Percentiles rank a stretch among this genome's conserved stretches.
Evolutionary conservation across 2,888 invertebrate species (phyloP).

Genomic region (Phalera bucephala): DNA sequence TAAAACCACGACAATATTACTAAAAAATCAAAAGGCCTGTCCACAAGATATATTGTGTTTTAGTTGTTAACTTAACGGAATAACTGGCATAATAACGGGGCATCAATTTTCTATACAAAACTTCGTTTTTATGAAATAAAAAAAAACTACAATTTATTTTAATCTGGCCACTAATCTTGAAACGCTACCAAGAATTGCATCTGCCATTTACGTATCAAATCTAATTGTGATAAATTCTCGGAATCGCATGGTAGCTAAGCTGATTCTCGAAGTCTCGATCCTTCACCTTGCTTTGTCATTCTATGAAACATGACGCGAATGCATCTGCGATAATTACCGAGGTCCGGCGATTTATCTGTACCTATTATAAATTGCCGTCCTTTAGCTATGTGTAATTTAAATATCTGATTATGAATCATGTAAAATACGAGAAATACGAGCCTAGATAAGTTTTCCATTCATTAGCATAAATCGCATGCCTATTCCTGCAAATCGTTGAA

Average conservation of each 20-base stretch:
- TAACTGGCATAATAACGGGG: too few species aligned
- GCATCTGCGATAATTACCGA: conserved; percentile 8
- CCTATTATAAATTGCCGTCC: conserved; percentile 14
- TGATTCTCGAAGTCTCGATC: conserved; percentile 3
- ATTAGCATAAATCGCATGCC: conserved; percentile 25
- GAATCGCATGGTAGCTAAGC: background rate
- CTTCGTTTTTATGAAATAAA: too few species aligned
- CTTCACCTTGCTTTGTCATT: conserved; percentile 11
- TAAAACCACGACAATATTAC: too few species aligned
- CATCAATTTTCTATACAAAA: too few species aligned
- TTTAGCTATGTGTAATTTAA: conserved; percentile 14
- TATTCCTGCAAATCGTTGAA: conserved; percentile 23
- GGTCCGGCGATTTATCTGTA: conserved; percentile 3
- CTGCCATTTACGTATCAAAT: background rate
- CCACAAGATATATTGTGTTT: too few species aligned
- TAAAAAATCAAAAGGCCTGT: too few species aligned
- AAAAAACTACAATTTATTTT: too few species aligned
- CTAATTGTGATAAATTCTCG: conserved; percentile 7
- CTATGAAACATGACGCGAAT: conserved; percentile 23
- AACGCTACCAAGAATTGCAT: background rate
- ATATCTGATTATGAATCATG: conserved; percentile 30
- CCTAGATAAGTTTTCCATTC: conserved; percentile 40
- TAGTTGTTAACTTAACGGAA: too few species aligned
- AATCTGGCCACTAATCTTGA: too few species aligned
- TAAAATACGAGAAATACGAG: conserved; percentile 4